A percentile compares a stretch with the other conserved stretches of the same genome.
Conservation (phyloP, 1,140 invertebrate genomes). For the Cephus cinctus region DNA sequence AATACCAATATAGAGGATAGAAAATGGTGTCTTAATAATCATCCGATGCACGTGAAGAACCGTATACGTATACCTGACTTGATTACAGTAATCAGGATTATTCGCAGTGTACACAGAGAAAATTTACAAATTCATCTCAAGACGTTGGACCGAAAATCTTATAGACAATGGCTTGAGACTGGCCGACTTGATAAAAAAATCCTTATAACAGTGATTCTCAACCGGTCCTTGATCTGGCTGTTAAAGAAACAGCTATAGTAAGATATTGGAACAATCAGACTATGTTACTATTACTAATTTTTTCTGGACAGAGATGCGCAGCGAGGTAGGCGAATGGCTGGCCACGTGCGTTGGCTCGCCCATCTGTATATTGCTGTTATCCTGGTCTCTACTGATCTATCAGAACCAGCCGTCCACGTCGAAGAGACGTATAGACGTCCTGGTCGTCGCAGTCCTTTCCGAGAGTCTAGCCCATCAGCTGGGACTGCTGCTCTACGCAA, state of each 20-base stretch:
- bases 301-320: conserved; percentile 46
- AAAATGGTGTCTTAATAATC: no score
- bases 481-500: conserved; percentile 52
- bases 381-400: conserved; percentile 55
- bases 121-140: background rate
- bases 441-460: conserved; percentile 54
- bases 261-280: background rate
- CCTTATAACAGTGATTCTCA: background rate
- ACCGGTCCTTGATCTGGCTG: background rate
- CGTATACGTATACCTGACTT: no score
- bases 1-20: no score
- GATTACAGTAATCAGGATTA: no score
- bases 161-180: background rate
- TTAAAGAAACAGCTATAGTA: background rate
- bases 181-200: background rate
- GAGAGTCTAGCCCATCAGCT: conserved; percentile 55
- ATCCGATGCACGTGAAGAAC: no score
- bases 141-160: background rate
- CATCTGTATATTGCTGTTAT: conserved; percentile 53
- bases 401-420: conserved; percentile 55
- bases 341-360: conserved; percentile 58
- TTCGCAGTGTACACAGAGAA: no score
- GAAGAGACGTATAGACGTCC: conserved; percentile 59
- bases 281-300: background rate
- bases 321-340: conserved; percentile 55